Conservation (phyloP, 1,140 invertebrate species). For the Drosophila funebris region DNA sequence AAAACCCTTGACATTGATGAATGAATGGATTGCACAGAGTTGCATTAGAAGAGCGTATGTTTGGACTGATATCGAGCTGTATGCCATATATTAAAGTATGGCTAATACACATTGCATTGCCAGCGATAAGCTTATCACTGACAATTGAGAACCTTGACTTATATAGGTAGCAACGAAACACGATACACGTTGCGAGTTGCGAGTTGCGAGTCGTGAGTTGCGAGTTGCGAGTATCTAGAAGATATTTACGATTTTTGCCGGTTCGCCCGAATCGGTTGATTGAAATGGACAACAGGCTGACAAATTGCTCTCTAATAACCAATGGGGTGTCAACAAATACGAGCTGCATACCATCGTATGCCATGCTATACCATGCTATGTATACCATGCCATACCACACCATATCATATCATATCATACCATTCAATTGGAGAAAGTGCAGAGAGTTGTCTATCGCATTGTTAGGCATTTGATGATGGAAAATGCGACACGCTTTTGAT, state of each 20-base stretch:
- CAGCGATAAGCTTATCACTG: constrained; percentile 46
- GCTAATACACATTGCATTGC: constrained; percentile 3
- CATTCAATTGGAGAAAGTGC: constrained; percentile 70
- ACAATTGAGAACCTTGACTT: constrained; percentile 65
- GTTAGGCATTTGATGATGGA: constrained; percentile 60
- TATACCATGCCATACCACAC: not conserved
- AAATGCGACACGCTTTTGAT: constrained; percentile 75
- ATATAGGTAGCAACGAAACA: constrained; percentile 8
- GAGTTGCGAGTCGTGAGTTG: too few species aligned
- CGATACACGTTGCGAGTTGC: too few species aligned
- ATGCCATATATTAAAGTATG: not conserved
- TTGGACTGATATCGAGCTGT: not conserved
- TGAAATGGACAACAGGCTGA: not conserved
- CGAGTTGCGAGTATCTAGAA: constrained; percentile 6
- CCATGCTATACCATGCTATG: not conserved
- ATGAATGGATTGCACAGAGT: constrained; percentile 25
- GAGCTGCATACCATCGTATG: not conserved
- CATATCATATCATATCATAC: constrained; percentile 28
- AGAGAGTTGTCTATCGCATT: constrained; percentile 55
- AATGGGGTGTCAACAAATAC: constrained; percentile 3
- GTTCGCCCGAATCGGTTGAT: not conserved
- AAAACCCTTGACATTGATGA: constrained; percentile 65
- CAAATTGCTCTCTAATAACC: constrained; percentile 8
- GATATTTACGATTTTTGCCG: constrained; percentile 24
- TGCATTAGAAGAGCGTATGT: not conserved